Percentiles rank a stretch among this genome's conserved stretches.
Evolutionary conservation across 2,888 invertebrate genomes (phyloP).

Genomic region (Stegana nigrithorax): DNA sequence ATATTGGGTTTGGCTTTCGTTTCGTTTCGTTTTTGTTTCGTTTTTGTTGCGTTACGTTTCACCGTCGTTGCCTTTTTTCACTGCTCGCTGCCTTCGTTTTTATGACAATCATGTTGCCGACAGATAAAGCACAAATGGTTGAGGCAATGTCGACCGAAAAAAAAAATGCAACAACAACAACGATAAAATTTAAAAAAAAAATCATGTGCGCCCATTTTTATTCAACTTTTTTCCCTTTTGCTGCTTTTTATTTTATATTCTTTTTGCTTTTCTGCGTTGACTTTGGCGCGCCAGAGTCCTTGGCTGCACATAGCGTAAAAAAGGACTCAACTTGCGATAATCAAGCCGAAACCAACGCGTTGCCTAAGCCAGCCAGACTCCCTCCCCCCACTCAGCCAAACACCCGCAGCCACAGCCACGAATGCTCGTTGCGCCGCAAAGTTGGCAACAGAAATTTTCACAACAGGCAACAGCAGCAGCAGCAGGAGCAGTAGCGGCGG

Average conservation of each 20-base stretch:
- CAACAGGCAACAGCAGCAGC: neutral
- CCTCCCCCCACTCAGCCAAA: neutral
- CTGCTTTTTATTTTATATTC: no score
- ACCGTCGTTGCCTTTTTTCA: no score
- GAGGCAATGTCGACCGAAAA: constrained; percentile 13
- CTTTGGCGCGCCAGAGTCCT: neutral
- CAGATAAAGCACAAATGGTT: constrained; percentile 21
- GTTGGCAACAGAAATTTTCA: constrained; percentile 12
- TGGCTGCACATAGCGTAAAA: neutral
- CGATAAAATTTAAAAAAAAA: no score
- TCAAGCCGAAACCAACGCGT: neutral
- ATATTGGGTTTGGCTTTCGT: neutral
- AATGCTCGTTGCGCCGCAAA: constrained; percentile 2
- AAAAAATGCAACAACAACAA: neutral
- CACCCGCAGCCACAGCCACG: neutral
- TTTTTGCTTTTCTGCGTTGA: neutral
- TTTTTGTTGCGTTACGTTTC: neutral
- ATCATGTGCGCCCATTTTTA: no score
- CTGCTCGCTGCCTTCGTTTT: neutral
- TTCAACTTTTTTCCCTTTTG: neutral
- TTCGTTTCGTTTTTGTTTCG: neutral
- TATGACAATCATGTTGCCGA: constrained; percentile 15
- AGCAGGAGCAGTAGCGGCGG: no score
- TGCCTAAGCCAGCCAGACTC: neutral
- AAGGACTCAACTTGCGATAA: neutral